Percentiles rank a stretch among this genome's conserved stretches.
phyloP scores from a whole-genome alignment of 2,888 invertebrate species.

The Drosophila mimetica region DNA sequence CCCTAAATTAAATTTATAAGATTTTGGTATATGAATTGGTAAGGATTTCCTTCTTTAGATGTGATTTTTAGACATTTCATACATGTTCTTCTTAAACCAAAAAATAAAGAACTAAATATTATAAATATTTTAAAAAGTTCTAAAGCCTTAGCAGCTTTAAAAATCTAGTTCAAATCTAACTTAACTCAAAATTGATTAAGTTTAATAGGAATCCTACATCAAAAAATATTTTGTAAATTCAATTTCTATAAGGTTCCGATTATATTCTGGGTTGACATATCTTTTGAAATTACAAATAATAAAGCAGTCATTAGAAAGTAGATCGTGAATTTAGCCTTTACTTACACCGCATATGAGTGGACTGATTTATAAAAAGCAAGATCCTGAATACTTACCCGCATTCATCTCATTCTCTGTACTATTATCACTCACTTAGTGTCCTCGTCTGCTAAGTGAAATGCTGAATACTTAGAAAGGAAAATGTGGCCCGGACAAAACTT shows the following conservation, averaged over 20 bases:
- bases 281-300: background rate
- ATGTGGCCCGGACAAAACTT: constrained; percentile 75
- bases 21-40: background rate
- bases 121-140: too few relatives aligned
- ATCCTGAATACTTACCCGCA: background rate
- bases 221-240: too few relatives aligned
- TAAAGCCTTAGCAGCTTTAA: too few relatives aligned
- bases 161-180: too few relatives aligned
- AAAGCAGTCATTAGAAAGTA: background rate
- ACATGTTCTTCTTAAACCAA: too few relatives aligned
- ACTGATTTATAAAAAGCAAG: background rate
- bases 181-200: too few relatives aligned
- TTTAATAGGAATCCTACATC: too few relatives aligned
- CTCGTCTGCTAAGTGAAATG: constrained; percentile 65
- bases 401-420: constrained; percentile 19
- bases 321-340: background rate
- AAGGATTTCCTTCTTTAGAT: too few relatives aligned
- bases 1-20: background rate
- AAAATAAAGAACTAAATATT: too few relatives aligned
- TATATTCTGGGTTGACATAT: too few relatives aligned
- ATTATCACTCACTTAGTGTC: constrained; percentile 41
- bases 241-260: too few relatives aligned
- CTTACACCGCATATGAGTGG: background rate
- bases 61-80: too few relatives aligned
- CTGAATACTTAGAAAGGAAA: constrained; percentile 73